Conservation (phyloP, 1,140 invertebrate species). For the Drosophila orena region DNA sequence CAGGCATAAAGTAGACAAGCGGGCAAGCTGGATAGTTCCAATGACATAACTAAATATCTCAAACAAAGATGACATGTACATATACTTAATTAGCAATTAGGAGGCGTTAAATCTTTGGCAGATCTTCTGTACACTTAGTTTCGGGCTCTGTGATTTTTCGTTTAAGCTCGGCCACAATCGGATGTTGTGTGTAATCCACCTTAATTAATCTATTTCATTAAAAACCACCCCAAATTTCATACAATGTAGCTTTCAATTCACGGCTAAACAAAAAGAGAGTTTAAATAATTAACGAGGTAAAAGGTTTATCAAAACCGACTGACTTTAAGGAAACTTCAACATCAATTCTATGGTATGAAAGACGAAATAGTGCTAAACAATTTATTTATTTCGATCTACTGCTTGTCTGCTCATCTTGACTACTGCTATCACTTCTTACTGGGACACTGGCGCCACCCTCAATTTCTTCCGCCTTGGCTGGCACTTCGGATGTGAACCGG, state of each 20-base stretch:
- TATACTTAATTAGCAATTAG: conserved; percentile 45
- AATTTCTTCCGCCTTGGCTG: conserved; percentile 66
- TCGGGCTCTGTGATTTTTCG: conserved; percentile 77
- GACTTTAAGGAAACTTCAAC: no score
- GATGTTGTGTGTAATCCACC: conserved; percentile 22
- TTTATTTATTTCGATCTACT: conserved; percentile 50
- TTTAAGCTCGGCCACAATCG: conserved; percentile 66
- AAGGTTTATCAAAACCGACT: no score
- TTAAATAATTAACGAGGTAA: no score
- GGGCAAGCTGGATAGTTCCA: conserved; percentile 26
- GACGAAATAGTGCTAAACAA: conserved; percentile 32
- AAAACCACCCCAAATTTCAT: conserved; percentile 12
- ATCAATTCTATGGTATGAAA: background rate
- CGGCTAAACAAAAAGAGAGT: background rate
- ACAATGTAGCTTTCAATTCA: background rate
- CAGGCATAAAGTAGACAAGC: conserved; percentile 47
- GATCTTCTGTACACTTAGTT: conserved; percentile 71
- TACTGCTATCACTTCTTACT: conserved; percentile 44
- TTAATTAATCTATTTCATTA: conserved; percentile 56
- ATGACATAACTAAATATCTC: conserved; percentile 53
- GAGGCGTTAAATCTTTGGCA: conserved; percentile 46
- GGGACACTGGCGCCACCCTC: conserved; percentile 50
- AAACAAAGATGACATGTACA: conserved; percentile 49
- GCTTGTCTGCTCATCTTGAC: conserved; percentile 4
- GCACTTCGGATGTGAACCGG: conserved; percentile 85